Conservation (phyloP, 2,888 invertebrate species). For the Tachina lurida region DNA sequence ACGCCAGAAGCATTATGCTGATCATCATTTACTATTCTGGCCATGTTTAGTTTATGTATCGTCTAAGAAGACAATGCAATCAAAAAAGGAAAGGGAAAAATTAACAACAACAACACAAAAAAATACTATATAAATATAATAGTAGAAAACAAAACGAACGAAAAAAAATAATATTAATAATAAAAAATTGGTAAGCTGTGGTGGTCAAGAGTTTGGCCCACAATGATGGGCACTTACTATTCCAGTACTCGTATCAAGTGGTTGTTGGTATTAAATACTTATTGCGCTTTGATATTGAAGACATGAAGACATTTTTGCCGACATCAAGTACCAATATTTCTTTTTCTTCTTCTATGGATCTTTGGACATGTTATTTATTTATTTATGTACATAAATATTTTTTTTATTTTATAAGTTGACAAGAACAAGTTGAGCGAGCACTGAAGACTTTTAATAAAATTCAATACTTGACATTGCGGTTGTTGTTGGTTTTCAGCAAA, state of each 20-base stretch:
- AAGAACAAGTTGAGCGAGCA: background rate
- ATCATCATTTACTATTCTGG: conserved; percentile 74
- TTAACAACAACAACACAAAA: conserved; percentile 30
- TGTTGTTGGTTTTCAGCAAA: conserved; percentile 37
- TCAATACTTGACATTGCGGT: conserved; percentile 59
- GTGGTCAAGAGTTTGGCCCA: conserved; percentile 63
- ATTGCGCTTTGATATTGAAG: conserved; percentile 61
- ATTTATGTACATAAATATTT: background rate
- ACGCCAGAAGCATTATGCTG: conserved; percentile 65
- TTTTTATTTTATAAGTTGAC: conserved; percentile 16
- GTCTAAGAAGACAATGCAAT: conserved; percentile 55
- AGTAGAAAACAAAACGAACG: background rate
- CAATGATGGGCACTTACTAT: conserved; percentile 45
- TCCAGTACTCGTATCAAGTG: conserved; percentile 39
- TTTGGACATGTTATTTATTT: conserved; percentile 37
- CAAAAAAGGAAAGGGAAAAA: conserved; percentile 22
- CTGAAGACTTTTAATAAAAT: conserved; percentile 48
- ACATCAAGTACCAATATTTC: conserved; percentile 67
- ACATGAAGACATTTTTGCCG: conserved; percentile 63
- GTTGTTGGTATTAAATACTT: conserved; percentile 53
- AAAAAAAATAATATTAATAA: background rate
- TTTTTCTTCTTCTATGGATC: conserved; percentile 53
- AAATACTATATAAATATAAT: conserved; percentile 16
- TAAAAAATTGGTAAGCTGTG: conserved; percentile 14
- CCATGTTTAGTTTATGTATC: conserved; percentile 69